Evolutionary conservation across 2,888 invertebrate genomes (phyloP), one percentile per base, ranked within the genome.

Genomic region (Clitarchus hookeri): DNA sequence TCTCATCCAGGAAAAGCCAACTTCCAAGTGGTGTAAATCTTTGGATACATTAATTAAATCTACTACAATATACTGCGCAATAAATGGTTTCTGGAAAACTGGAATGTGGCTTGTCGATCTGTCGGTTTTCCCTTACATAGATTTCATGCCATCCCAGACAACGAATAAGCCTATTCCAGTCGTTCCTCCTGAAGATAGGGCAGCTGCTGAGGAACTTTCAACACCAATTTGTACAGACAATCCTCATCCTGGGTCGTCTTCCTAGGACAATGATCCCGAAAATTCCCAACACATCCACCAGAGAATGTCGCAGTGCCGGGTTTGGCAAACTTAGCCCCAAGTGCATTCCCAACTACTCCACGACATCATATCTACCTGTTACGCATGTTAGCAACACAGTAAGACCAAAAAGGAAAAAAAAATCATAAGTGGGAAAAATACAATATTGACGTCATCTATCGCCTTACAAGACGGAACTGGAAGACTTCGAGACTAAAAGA

Each of bases 41-140:
- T 85, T 44, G 85, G 85, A 54, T 54, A 83, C 85, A 19, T 85
- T 26, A n/a, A 83, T 85, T 27, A 85, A 48, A 27, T 82, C 85
- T 26, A 54, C 85, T 44, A 44, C 53, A 44, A 80, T 83, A 26
- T n/a, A 6, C 6, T 53, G 1, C 48, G 53, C 85, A 82, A 23
- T 83, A 54, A 83, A 85, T 83, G 85, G 85, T n/a, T 85, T 85
- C 83, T n/a, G n/a, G n/a, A n/a, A n/a, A n/a, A n/a, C n/a, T n/a
- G n/a, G n/a, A n/a, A n/a, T n/a, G n/a, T n/a, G n/a, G n/a, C n/a
- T n/a, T n/a, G n/a, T n/a, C n/a, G n/a, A n/a, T n/a, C n/a, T n/a
- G n/a, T n/a, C n/a, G n/a, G n/a, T 87, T 54, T 86, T 86, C 44
- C 11, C 77, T 27, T 78, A 86, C 13, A 84, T 26, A n/a, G 78